Percentiles rank a stretch among this genome's conserved stretches.
phyloP scores from a whole-genome alignment of 1,140 invertebrate species.

The Drosophila ogumai region DNA sequence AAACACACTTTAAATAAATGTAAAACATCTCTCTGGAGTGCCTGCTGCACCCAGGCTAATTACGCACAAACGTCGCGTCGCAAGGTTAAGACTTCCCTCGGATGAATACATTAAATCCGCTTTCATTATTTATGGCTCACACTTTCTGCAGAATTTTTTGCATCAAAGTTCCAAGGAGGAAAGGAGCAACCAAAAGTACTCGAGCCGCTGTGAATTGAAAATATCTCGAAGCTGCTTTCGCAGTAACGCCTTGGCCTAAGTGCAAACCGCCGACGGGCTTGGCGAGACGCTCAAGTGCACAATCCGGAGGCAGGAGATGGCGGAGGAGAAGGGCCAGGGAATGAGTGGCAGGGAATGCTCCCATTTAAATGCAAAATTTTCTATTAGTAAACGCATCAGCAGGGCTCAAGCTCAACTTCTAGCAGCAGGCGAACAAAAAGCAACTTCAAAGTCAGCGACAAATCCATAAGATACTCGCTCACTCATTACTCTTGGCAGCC shows the following conservation, averaged over 20 bases:
- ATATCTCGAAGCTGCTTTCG: conserved; percentile 67
- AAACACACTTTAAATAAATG: not conserved
- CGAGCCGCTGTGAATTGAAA: conserved; percentile 43
- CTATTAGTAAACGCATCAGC: conserved; percentile 44
- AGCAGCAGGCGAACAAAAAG: conserved; percentile 18
- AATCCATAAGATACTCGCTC: conserved; percentile 57
- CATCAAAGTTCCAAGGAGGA: conserved; percentile 24
- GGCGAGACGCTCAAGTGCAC: conserved; percentile 43
- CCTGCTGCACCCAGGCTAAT: conserved; percentile 19
- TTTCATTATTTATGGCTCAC: conserved; percentile 48
- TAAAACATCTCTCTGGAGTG: conserved; percentile 7
- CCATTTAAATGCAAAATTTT: conserved; percentile 53
- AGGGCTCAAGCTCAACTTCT: conserved; percentile 33
- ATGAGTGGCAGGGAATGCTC: conserved; percentile 29
- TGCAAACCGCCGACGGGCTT: conserved; percentile 47
- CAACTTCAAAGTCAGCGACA: conserved; percentile 61
- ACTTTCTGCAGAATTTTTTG: conserved; percentile 28
- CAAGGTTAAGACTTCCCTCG: conserved; percentile 28
- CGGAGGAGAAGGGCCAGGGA: not conserved
- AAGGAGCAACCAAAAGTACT: conserved; percentile 18
- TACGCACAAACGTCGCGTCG: conserved; percentile 25
- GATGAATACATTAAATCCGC: conserved; percentile 44
- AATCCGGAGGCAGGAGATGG: conserved; percentile 6
- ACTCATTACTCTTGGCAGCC: conserved; percentile 51
- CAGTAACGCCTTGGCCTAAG: conserved; percentile 58